Evolutionary conservation across 1,140 invertebrate species (phyloP), one percentile per base, ranked within the genome.

Genomic region (Agrilus planipennis): DNA sequence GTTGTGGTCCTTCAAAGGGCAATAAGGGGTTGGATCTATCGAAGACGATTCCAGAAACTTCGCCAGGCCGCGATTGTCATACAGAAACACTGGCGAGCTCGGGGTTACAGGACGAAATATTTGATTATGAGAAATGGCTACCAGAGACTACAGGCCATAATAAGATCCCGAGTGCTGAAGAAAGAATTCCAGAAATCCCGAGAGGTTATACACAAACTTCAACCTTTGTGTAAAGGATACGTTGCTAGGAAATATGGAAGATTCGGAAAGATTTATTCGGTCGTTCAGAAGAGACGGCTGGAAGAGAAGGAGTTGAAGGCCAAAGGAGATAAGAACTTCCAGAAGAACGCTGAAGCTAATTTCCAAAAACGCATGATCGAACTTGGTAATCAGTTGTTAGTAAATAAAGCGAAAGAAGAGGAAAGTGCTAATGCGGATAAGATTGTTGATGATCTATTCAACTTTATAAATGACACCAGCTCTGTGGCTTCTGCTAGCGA

Each of bases 1-100:
- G 86, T 94, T 27, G 59, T 89, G 1, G 72, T 80, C 41, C 72
- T 95, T 9, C 91, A 96, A 65, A 82, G 81, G 43, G 76, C 75
- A 45, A 79, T 89, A 6, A 70, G 82, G 44, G 77, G 80, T n/a
- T 90, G 89, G 75, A 73, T 87, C 27, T 73, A 73, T 44, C 64
- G 83, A 40, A 65, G 68, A 41, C 72, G 75, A 49, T 79, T 75
- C 53, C 58, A 75, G 40, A 71, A 68, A 44, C 75, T 89, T 64
- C 72, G 78, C 41, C 66, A 72, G 41, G 77, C 81, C 9, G 81
- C 83, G 16, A 48, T 80, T 22, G 58, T 77, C 0, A 75, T 94
- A 30, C 92, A 97, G 63, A 82, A 83, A 49, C 61, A 76, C 47
- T 92, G 84, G 77, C 71, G 88, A 44, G 78, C 79, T 16, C 76